A percentile compares a stretch with the other conserved stretches of the same genome.
Conservation (phyloP, 2,797 vertebrate species). For the Chloroceryle amazona region DNA sequence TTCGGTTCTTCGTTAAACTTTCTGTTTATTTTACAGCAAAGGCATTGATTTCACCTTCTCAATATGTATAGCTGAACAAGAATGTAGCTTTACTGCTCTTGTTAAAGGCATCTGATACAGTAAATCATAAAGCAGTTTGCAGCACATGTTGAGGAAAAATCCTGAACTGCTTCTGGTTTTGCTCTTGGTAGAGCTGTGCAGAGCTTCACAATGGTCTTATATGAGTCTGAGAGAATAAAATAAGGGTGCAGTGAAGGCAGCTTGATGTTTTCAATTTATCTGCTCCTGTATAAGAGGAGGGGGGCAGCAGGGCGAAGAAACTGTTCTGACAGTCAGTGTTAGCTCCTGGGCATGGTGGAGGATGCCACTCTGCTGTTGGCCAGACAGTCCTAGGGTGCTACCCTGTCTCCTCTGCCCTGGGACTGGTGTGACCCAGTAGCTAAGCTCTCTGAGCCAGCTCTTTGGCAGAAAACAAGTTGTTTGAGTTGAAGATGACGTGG, state of each 20-base stretch:
- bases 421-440: background rate
- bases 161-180: background rate
- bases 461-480: background rate
- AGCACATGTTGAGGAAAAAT: background rate
- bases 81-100: background rate
- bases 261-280: background rate
- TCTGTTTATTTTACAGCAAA: background rate
- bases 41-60: background rate
- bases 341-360: fast-evolving
- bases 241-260: background rate
- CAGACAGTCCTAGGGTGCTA: background rate
- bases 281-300: background rate
- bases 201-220: background rate
- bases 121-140: background rate
- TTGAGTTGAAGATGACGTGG: background rate
- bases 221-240: background rate
- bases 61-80: background rate
- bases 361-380: background rate
- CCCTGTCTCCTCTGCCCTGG: background rate
- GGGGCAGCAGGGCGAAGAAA: background rate
- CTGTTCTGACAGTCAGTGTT: fast-evolving
- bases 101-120: background rate
- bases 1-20: background rate
- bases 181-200: background rate
- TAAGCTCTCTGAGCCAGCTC: background rate